phyloP scores from a whole-genome alignment of 2,888 invertebrate species.

The Netelia virgata region DNA sequence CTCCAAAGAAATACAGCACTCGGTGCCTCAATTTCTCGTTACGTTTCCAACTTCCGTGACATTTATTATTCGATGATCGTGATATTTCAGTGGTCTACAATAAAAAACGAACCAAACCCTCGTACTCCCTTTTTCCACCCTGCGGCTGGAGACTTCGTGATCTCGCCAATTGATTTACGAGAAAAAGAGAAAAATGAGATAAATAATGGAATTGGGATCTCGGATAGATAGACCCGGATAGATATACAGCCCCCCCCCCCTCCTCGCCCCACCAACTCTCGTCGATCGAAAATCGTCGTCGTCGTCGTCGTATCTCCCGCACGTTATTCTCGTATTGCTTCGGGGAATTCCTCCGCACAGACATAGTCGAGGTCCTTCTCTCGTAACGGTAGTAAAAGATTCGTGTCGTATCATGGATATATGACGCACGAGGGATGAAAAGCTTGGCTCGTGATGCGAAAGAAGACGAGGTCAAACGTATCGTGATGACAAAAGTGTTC shows the following conservation, averaged over 20 bases:
- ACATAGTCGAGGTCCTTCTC: conserved; percentile 34
- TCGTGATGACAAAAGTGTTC: background rate
- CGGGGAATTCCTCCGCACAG: conserved; percentile 48
- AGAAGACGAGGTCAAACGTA: background rate
- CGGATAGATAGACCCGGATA: conserved; percentile 23
- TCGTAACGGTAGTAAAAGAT: conserved; percentile 48
- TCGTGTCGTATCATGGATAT: conserved; percentile 52
- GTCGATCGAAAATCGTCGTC: background rate
- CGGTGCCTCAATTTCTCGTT: background rate
- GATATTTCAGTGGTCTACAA: background rate
- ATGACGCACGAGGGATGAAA: conserved; percentile 47
- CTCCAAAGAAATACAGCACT: background rate
- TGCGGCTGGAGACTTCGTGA: conserved; percentile 22
- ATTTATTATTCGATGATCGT: background rate
- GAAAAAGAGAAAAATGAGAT: conserved; percentile 39
- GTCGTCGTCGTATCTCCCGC: background rate
- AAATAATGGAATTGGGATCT: conserved; percentile 48
- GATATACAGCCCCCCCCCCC: background rate
- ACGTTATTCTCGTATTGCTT: conserved; percentile 56
- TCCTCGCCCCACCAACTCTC: background rate
- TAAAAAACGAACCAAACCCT: background rate
- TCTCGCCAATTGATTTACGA: conserved; percentile 31
- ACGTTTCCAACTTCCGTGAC: background rate
- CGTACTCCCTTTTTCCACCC: background rate
- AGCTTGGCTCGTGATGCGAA: conserved; percentile 43